These are phyloP conservation scores for Zygaena filipendulae DNA, from an alignment of 2,888 invertebrate genomes.

Conservation along the genomic window DNA sequence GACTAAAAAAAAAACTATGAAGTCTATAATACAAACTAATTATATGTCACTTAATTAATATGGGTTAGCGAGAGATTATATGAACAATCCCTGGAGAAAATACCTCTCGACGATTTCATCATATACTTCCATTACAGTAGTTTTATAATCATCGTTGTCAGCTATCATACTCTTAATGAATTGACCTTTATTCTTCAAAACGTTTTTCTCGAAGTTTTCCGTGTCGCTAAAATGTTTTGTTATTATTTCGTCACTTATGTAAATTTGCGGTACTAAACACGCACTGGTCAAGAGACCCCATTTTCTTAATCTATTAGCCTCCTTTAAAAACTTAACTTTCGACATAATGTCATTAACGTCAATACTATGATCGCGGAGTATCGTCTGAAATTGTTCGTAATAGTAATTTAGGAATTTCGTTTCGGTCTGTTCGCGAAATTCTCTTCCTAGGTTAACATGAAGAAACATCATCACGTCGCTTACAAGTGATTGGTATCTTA, in stretches of 20 bases:
- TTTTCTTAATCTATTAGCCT: conserved; percentile 54
- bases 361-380: conserved; percentile 44
- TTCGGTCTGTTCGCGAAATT: conserved; percentile 58
- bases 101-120: conserved; percentile 65
- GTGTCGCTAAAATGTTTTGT: conserved; percentile 51
- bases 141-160: conserved; percentile 51
- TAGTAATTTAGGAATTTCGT: conserved; percentile 64
- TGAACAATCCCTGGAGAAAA: too few species aligned
- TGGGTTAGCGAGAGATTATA: too few species aligned
- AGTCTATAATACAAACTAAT: too few species aligned
- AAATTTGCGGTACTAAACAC: conserved; percentile 62
- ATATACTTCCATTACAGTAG: conserved; percentile 61
- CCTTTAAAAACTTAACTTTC: conserved; percentile 44
- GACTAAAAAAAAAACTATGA: too few species aligned
- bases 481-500: conserved; percentile 73
- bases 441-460: conserved; percentile 59
- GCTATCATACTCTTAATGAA: conserved; percentile 67
- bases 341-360: conserved; percentile 42
- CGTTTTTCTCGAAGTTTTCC: conserved; percentile 64
- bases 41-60: too few species aligned
- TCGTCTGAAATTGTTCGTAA: conserved; percentile 49
- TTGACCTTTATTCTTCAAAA: conserved; percentile 56
- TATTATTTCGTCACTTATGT: conserved; percentile 59
- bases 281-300: conserved; percentile 66
- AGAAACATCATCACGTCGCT: conserved; percentile 71